A percentile compares a stretch with the other conserved stretches of the same genome.
These are phyloP conservation scores for Athalia circularis DNA, from an alignment of 2,888 invertebrate species.

Conservation along the genomic window DNA sequence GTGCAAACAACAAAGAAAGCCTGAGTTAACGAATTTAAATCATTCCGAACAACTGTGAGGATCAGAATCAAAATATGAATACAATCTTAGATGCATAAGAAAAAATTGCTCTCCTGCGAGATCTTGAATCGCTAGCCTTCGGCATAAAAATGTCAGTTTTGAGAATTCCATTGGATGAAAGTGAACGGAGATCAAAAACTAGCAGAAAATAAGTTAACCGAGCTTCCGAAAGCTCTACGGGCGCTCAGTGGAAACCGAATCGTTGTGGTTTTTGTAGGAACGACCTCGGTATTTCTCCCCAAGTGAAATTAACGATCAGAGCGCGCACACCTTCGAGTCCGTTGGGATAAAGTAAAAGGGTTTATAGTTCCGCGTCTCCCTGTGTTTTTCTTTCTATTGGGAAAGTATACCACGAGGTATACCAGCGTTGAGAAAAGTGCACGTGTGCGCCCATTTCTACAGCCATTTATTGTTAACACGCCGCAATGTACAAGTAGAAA, in stretches of 20 bases:
- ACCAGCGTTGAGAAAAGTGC: background rate
- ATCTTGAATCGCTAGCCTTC: background rate
- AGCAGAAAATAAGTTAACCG: constrained; percentile 62
- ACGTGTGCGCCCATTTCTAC: constrained; percentile 23
- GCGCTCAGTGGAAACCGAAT: constrained; percentile 60
- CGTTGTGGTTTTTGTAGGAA: constrained; percentile 60
- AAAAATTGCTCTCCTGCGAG: background rate
- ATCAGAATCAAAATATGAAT: no score
- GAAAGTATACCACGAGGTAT: constrained; percentile 7
- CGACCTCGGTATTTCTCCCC: constrained; percentile 66
- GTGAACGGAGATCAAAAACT: constrained; percentile 61
- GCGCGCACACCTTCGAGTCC: constrained; percentile 61
- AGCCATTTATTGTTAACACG: constrained; percentile 33
- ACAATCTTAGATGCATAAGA: background rate
- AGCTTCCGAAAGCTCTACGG: constrained; percentile 57
- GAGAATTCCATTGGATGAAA: constrained; percentile 50
- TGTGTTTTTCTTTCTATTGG: constrained; percentile 38
- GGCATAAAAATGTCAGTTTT: constrained; percentile 21
- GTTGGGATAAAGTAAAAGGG: constrained; percentile 63
- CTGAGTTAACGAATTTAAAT: no score
- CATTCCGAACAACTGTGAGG: no score
- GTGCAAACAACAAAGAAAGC: no score
- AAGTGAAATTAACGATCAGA: constrained; percentile 68
- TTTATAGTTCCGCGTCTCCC: constrained; percentile 57
- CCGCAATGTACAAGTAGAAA: background rate